A percentile compares a stretch with the other conserved stretches of the same genome.
Conservation (phyloP, 2,888 invertebrate genomes). For the Cerastoderma edule region DNA sequence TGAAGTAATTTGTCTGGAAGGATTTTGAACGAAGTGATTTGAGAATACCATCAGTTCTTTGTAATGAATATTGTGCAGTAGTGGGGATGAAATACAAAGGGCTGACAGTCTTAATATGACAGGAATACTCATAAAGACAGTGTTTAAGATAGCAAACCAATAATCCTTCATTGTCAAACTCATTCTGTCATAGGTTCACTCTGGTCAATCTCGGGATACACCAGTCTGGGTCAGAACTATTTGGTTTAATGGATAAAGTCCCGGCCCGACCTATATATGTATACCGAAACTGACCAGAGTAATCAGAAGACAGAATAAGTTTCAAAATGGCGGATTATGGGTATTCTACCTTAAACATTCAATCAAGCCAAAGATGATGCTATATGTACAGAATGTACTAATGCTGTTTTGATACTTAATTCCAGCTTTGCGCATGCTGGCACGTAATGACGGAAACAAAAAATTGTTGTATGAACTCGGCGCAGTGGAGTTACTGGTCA, state of each 20-base stretch:
- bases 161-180: no score
- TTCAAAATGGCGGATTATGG: background rate
- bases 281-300: slow-evolving; percentile 42
- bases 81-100: no score
- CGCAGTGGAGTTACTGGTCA: slow-evolving; percentile 60
- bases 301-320: background rate
- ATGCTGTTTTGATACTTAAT: background rate
- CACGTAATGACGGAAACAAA: slow-evolving; percentile 62
- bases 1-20: no score
- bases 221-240: background rate
- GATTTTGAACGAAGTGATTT: no score
- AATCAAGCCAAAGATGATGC: background rate
- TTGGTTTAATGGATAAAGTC: background rate
- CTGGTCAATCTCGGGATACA: no score
- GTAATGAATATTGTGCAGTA: no score
- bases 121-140: no score
- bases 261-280: background rate
- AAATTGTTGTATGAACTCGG: slow-evolving; percentile 63
- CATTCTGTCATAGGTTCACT: no score
- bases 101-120: no score
- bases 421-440: slow-evolving; percentile 63
- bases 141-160: no score
- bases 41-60: no score
- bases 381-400: background rate
- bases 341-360: background rate